Evolutionary conservation across 2,888 invertebrate genomes (phyloP).

Genomic region (Drosophila subquinaria): DNA sequence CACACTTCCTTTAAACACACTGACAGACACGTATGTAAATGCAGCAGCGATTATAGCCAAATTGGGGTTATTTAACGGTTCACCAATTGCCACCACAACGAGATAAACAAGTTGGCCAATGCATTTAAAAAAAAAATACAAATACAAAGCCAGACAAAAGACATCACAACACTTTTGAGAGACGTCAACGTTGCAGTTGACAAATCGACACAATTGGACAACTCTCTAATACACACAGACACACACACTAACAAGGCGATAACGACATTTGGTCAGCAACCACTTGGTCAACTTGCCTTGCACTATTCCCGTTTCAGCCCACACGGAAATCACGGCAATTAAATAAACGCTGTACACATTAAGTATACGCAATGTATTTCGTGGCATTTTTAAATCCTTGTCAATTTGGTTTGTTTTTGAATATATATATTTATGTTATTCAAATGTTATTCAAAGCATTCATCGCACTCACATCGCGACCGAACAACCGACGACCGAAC

Average conservation of each 20-base stretch:
- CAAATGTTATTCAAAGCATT: constrained; percentile 10
- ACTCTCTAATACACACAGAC: constrained; percentile 56
- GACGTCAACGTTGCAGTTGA: constrained; percentile 62
- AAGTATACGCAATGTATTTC: constrained; percentile 11
- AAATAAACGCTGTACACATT: constrained; percentile 22
- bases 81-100: constrained; percentile 49
- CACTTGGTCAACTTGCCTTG: constrained; percentile 66
- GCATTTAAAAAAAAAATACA: constrained; percentile 26
- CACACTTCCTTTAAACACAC: constrained; percentile 13
- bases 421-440: not conserved
- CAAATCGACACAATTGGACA: constrained; percentile 43
- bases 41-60: constrained; percentile 47
- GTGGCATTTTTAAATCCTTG: constrained; percentile 12
- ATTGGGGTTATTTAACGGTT: constrained; percentile 76
- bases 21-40: constrained; percentile 50
- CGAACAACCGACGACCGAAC: constrained; percentile 20
- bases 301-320: constrained; percentile 54
- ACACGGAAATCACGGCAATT: constrained; percentile 21
- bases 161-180: constrained; percentile 17
- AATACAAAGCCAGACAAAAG: constrained; percentile 50
- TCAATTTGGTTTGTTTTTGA: not conserved
- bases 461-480: constrained; percentile 24
- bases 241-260: constrained; percentile 42
- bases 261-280: constrained; percentile 40
- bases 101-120: constrained; percentile 67